Conservation (phyloP, 2,888 invertebrate genomes). For the Tiliacea citrago region DNA sequence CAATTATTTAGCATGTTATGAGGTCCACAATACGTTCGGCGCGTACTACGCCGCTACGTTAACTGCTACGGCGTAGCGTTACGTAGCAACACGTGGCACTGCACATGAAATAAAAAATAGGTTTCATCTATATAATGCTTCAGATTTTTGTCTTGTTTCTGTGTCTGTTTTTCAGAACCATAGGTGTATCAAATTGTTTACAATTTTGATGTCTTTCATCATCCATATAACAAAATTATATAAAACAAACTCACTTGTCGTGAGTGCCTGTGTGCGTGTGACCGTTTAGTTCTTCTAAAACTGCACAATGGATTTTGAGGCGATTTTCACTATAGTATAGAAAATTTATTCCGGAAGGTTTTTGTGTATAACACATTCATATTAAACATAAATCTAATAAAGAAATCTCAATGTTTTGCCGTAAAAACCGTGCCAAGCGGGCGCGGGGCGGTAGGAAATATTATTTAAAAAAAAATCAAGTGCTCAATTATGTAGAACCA, state of each 20-base stretch:
- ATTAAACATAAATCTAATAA: no score
- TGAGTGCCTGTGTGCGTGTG: no score
- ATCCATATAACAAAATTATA: no score
- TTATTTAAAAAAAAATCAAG: not conserved
- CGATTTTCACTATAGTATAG: no score
- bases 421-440: not conserved
- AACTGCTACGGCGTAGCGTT: slow-evolving; percentile 20
- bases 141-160: not conserved
- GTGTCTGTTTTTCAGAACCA: not conserved
- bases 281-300: no score
- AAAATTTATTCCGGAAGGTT: no score
- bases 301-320: no score
- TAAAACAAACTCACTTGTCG: no score
- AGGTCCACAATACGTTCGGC: not conserved
- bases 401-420: not conserved
- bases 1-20: not conserved
- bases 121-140: not conserved
- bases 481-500: slow-evolving; percentile 19
- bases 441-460: no score
- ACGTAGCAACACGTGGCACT: slow-evolving; percentile 9
- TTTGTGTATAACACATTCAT: no score
- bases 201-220: not conserved
- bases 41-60: slow-evolving; percentile 9
- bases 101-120: not conserved
- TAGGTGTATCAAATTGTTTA: not conserved